A percentile compares a stretch with the other conserved stretches of the same genome.
Evolutionary conservation across 2,113 vertebrate species (phyloP).

Genomic region (Myanophis thanlyinensis): DNA sequence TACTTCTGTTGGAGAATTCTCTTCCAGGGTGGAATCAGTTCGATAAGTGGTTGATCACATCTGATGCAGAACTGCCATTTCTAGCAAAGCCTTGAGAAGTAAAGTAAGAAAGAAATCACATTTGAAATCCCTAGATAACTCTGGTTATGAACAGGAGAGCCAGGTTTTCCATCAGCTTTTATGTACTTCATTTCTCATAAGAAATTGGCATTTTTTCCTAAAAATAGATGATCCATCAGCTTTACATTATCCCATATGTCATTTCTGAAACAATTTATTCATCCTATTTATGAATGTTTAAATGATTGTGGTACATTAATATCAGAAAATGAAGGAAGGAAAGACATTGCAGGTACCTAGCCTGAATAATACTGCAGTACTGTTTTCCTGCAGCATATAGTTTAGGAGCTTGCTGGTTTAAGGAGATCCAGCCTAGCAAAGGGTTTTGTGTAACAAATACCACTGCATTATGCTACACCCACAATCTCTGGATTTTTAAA

Average conservation of each 20-base stretch:
- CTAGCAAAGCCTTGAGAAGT: background rate
- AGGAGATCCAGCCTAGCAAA: background rate
- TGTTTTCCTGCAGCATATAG: background rate
- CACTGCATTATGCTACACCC: background rate
- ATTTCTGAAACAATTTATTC: background rate
- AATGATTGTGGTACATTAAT: background rate
- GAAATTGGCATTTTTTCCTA: background rate
- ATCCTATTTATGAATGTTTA: background rate
- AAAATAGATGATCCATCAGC: background rate
- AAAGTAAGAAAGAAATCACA: background rate
- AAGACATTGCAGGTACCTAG: background rate
- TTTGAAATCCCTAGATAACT: background rate
- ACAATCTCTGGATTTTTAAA: constrained; percentile 13
- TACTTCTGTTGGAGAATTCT: background rate
- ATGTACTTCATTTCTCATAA: background rate
- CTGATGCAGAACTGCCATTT: background rate
- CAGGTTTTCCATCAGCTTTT: background rate
- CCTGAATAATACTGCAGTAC: background rate
- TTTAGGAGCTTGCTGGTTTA: background rate
- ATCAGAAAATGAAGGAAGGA: background rate
- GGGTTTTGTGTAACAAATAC: background rate
- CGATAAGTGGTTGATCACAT: background rate
- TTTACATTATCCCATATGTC: background rate
- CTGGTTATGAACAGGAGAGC: background rate
- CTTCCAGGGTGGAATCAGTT: background rate